Evolutionary conservation across 2,888 invertebrate genomes (phyloP).

Genomic region (Dorcus parallelipipedus): DNA sequence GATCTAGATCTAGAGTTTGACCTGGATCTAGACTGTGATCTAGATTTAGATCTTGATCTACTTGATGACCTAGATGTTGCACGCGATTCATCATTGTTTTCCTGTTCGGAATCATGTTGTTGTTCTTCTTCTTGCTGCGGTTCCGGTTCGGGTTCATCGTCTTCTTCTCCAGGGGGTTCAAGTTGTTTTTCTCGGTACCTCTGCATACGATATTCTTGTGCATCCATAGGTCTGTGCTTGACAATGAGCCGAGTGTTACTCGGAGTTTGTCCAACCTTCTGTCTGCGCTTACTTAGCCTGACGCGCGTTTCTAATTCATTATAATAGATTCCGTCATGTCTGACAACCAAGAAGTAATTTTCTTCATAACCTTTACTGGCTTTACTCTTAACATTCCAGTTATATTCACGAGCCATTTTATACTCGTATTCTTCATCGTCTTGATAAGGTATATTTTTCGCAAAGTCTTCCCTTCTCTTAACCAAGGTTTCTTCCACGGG

Average conservation of each 20-base stretch:
- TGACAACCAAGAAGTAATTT: conserved; percentile 92
- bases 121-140: conserved; percentile 54
- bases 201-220: conserved; percentile 82
- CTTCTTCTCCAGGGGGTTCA: conserved; percentile 74
- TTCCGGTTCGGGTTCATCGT: conserved; percentile 62
- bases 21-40: conserved; percentile 35
- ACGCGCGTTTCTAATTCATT: conserved; percentile 95
- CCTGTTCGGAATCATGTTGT: conserved; percentile 54
- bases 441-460: conserved; percentile 72
- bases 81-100: conserved; percentile 42
- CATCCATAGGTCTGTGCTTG: conserved; percentile 82
- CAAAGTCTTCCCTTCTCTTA: conserved; percentile 81
- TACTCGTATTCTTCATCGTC: conserved; percentile 95
- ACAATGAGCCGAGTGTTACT: conserved; percentile 80
- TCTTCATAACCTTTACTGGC: conserved; percentile 65
- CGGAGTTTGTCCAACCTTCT: conserved; percentile 63
- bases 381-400: conserved; percentile 99
- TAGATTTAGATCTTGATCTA: conserved; percentile 37
- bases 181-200: conserved; percentile 81
- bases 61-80: conserved; percentile 36
- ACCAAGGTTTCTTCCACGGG: conserved; percentile 90
- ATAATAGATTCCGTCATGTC: conserved; percentile 88
- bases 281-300: conserved; percentile 86
- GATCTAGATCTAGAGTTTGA: conserved; percentile 36
- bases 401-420: conserved; percentile 96